A percentile compares a stretch with the other conserved stretches of the same genome.
These are phyloP conservation scores for Telmatochromis bifrenatus DNA, from an alignment of 2,113 vertebrate species.

Conservation along the genomic window DNA sequence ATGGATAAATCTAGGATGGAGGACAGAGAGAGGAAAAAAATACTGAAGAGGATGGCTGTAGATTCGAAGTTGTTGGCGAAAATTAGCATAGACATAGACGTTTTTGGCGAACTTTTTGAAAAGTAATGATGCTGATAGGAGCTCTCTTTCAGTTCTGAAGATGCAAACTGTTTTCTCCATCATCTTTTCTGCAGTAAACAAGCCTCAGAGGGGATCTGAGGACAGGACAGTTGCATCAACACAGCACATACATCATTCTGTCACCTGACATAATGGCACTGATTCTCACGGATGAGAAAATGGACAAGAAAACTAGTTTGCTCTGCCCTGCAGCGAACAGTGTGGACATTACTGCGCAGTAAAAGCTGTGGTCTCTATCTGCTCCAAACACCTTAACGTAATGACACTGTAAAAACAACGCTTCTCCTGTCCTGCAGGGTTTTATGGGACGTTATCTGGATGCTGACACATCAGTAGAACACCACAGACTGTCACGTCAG, in stretches of 20 bases:
- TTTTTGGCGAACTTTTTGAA: neutral
- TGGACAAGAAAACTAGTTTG: constrained; percentile 21
- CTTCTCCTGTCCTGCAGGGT: neutral
- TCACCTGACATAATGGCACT: constrained; percentile 26
- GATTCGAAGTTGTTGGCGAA: neutral
- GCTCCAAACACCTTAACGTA: constrained; percentile 22
- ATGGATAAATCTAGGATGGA: neutral
- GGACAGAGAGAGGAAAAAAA: neutral
- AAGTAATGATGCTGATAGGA: neutral
- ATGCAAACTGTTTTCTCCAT: constrained; percentile 6
- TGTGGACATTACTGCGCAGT: neutral
- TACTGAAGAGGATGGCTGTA: neutral
- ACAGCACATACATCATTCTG: constrained; percentile 36
- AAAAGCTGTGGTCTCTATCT: constrained; percentile 11
- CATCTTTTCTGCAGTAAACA: constrained; percentile 36
- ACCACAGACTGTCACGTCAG: neutral
- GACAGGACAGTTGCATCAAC: constrained; percentile 19
- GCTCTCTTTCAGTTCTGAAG: neutral
- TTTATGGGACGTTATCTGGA: constrained; percentile 20
- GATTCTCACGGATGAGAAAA: constrained; percentile 16
- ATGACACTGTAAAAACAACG: constrained; percentile 42
- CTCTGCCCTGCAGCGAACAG: neutral
- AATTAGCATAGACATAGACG: neutral
- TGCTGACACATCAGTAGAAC: constrained; percentile 39
- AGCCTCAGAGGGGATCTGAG: constrained; percentile 22